Conservation (phyloP, 2,797 vertebrate genomes). For the Botia kubotai region DNA sequence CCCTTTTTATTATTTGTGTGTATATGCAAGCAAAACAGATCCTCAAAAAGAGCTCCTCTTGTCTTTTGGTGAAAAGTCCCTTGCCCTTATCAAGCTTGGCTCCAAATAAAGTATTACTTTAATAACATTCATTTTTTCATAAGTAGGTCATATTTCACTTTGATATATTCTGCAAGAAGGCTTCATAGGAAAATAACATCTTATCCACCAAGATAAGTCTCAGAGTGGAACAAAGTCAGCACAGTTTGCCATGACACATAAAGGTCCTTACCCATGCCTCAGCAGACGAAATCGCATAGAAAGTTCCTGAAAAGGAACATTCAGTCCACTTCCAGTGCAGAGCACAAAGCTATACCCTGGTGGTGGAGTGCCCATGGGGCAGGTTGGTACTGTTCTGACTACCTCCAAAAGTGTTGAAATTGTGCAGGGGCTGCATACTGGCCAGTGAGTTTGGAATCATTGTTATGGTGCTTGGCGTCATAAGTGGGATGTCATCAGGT, state of each 20-base stretch:
- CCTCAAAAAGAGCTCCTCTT: constrained; percentile 55
- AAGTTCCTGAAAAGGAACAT: constrained; percentile 35
- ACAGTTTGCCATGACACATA: constrained; percentile 29
- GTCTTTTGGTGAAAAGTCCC: constrained; percentile 71
- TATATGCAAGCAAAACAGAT: constrained; percentile 59
- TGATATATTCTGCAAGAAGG: constrained; percentile 76
- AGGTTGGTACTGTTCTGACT: constrained; percentile 95
- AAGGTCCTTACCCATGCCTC: constrained; percentile 34
- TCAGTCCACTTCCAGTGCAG: constrained; percentile 1
- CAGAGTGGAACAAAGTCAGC: constrained; percentile 57
- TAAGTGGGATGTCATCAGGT: constrained; percentile 91
- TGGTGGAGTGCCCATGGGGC: constrained; percentile 95
- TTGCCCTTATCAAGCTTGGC: constrained; percentile 67
- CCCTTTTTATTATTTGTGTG: constrained; percentile 56
- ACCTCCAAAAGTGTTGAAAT: constrained; percentile 92
- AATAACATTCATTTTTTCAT: constrained; percentile 79
- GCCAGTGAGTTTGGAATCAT: constrained; percentile 94
- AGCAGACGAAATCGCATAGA: constrained; percentile 36
- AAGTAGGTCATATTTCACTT: constrained; percentile 72
- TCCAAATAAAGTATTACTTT: constrained; percentile 75
- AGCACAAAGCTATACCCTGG: constrained; percentile 88
- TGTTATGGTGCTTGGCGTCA: constrained; percentile 95
- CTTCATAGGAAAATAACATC: constrained; percentile 82
- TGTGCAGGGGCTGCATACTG: constrained; percentile 93
- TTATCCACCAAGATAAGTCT: constrained; percentile 72